Base-by-base conservation (phyloP, 1,140 invertebrate genomes). In the Lamellibrachia luymesi region DNA sequence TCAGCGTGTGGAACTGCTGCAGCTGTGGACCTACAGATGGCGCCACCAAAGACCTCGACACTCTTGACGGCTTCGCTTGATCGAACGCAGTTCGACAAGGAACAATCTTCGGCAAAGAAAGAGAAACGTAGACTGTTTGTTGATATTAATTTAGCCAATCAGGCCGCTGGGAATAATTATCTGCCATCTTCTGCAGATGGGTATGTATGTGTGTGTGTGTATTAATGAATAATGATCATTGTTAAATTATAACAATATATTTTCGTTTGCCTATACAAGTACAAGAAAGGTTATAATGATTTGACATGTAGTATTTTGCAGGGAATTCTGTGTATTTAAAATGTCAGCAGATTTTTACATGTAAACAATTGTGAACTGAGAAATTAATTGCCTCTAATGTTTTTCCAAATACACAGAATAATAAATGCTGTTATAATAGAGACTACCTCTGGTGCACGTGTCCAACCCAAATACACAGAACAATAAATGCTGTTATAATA, bases 1-100 rank as follows among this genome's bases (percentile, higher is more conserved):
- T 99, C 98, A 94, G 98, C 98, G 0, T 98, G 97, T 51, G 99
- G 99, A 0, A 99, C 99, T 0, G 99, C 99, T 4, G 99, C 98
- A 0, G 97, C 98, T 10, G 97, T 99, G 38, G 96, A 96, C 92
- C 92, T 92, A n/a, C 27, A 64, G 49, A 50, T 92, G 50, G 51
- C 50, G 27, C 50, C 92, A 51, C 4, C 27, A n/a, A 50, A 10
- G 92, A 52, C 52, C 0, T 80, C 64, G 25, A 80, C 64, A 8
- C 50, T 56, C 27, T 13, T 92, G 27, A 92, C 50, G 4, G 27
- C 52, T 25, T 92, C 92, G 8, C 51, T 92, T 50, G 92, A 92
- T 38, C 50, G 92, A 27, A 50, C 50, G 5, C n/a, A 22, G 27
- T 92, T 92, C 25, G 92, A 92, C 52, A 92, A 92, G 93, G 94